Evolutionary conservation across 2,797 vertebrate genomes (phyloP), one percentile per base, ranked within the genome.

Genomic region (Enteromius radiatus): DNA sequence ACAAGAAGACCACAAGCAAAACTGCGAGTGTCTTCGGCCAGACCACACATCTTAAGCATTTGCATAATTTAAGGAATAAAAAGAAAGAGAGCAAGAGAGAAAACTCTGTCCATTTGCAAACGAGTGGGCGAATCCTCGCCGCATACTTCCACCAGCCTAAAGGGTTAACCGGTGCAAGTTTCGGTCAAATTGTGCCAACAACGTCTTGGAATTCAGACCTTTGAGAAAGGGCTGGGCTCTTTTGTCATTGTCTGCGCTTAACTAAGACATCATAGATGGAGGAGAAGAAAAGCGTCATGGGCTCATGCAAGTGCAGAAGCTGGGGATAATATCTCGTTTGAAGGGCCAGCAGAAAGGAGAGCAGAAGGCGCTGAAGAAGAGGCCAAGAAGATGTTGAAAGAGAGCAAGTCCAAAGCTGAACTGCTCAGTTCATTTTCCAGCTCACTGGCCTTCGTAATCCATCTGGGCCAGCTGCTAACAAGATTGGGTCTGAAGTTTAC

Each of bases 401-500:
- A 95, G 93, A 97, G 96, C 96, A 97, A 97, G 97, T 96, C 97
- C 97, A 97, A 97, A 97, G 97, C 96, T 96, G 96, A 96, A 96
- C 96, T 98, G 97, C 97, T 98, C 97, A 97, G 96, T 98, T 99
- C 96, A 98, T 98, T 99, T 99, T 98, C 98, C 97, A 97, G 96
- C 96, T 98, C 97, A 99, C 95, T 97, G 97, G 96, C 93, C 90
- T 92, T 94, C 94, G 96, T 99, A 98, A 99, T 98, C 97, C 96
- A 98, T 95, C 96, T 96, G 93, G 95, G 95, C 98, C 98, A 99
- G 98, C 98, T 99, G 98, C 97, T 99, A 99, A 99, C 98, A 99
- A 99, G 98, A 99, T 98, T 99, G 97, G 96, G 96, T 98, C 97
- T 99, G 97, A 98, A 98, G 97, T 99, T 99, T 98, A 99, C 97